A percentile compares a stretch with the other conserved stretches of the same genome.
Conservation (phyloP, 2,113 vertebrate species). For the Garra rufa region DNA sequence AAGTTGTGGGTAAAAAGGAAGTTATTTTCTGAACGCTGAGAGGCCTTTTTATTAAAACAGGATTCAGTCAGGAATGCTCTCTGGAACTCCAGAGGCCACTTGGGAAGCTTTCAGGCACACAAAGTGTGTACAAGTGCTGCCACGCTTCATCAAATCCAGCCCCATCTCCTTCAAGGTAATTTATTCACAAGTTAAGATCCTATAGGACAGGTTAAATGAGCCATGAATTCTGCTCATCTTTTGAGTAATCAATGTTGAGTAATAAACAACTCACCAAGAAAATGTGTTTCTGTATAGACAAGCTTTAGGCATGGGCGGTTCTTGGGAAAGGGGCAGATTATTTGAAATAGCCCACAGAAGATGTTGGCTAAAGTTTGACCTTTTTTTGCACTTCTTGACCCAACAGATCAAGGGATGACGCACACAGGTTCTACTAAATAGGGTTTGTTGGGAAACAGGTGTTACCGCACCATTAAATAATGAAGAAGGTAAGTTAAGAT, state of each 20-base stretch:
- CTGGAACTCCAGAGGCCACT: constrained; percentile 1
- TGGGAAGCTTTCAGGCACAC: not conserved
- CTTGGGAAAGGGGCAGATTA: not conserved
- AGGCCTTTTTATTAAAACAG: constrained; percentile 24
- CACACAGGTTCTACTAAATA: constrained; percentile 6
- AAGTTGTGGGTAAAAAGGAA: constrained; percentile 1
- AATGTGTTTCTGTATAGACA: not conserved
- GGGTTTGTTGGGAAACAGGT: not conserved
- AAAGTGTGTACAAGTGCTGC: not conserved
- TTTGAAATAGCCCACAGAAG: not conserved
- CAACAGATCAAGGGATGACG: not conserved
- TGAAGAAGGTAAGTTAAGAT: constrained; percentile 31
- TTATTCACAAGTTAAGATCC: not conserved
- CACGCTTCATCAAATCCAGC: not conserved
- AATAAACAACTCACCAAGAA: not conserved
- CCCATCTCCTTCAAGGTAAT: not conserved
- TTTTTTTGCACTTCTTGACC: not conserved
- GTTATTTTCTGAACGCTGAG: not conserved
- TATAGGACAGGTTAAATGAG: constrained; percentile 6
- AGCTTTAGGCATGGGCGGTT: not conserved
- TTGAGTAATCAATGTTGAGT: not conserved
- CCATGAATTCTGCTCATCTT: not conserved
- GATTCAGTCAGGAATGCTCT: constrained; percentile 45
- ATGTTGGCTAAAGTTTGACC: not conserved
- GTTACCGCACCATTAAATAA: constrained; percentile 23